phyloP scores from a whole-genome alignment of 1,140 invertebrate genomes.

The Hylaeus anthracinus region DNA sequence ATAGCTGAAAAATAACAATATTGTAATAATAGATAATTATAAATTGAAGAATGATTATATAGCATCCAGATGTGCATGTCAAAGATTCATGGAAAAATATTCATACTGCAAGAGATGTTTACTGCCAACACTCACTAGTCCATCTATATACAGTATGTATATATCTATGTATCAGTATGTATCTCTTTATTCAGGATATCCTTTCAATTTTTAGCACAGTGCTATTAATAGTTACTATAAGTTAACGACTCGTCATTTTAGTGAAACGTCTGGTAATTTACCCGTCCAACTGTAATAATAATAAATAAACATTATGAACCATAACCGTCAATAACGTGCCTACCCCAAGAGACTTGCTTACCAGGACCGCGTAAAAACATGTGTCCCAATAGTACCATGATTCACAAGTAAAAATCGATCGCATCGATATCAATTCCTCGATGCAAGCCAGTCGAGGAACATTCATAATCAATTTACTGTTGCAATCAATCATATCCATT shows the following conservation, averaged over 20 bases:
- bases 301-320: neutral
- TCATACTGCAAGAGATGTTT: no score
- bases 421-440: conserved; percentile 10
- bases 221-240: no score
- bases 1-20: no score
- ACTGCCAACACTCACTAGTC: no score
- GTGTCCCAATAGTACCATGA: conserved; percentile 1
- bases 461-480: conserved; percentile 30
- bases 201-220: no score
- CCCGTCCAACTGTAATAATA: neutral
- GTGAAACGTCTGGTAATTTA: neutral
- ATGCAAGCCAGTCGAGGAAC: neutral
- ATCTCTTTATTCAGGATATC: no score
- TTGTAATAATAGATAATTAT: no score
- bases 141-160: no score
- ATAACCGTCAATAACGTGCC: neutral
- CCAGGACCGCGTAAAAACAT: neutral
- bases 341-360: neutral
- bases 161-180: no score
- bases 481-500: conserved; percentile 5
- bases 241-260: neutral
- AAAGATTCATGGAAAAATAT: no score
- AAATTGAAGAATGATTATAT: no score
- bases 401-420: conserved; percentile 1
- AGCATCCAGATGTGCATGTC: no score